Evolutionary conservation across 2,888 invertebrate species (phyloP), one percentile per base, ranked within the genome.

Genomic region (Tiphia femorata): DNA sequence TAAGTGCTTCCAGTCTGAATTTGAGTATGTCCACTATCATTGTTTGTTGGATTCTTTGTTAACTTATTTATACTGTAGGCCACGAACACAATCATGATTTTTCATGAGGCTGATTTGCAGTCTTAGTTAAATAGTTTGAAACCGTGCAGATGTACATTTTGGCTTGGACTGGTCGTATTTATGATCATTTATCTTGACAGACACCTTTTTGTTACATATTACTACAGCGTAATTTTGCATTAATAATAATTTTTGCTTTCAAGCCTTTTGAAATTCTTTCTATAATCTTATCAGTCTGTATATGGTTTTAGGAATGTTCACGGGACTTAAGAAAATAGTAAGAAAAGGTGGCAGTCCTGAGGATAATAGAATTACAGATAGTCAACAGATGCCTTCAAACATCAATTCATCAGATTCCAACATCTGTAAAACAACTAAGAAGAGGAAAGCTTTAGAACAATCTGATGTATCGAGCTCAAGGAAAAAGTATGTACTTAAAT

Each of bases 321-420:
- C 87, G 79, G 93, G 93, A 2, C 84, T 93, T 20, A 90, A 89
- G 72, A 93, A 92, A 84, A 92, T 93, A 84, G 93, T 93, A 6
- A 89, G 90, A 0, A 90, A 89, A 49, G 86, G 83, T 64, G 82
- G 85, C 37, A 80, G 81, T 52, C 85, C 87, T 0, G 88, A 88
- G 63, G 69, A 62, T 29, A 14, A 41, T 29, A 68, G 70, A 49
- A 41, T 16, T 42, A 53, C 48, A 21, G 68, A 71, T 54, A 67
- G 57, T 62, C 68, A 67, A 44, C 64, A 62, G 14, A 44, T 58
- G 42, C 14, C 66, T 6, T 25, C 57, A 30, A 64, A 71, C 29
- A 48, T 63, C 47, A 65, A 81, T 55, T 75, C 80, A 6, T 83
- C 85, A 61, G 55, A 72, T 40, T 89, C 90, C 4, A 90, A 91